phyloP scores from a whole-genome alignment of 2,888 invertebrate genomes.

The Scaptomyza flava region DNA sequence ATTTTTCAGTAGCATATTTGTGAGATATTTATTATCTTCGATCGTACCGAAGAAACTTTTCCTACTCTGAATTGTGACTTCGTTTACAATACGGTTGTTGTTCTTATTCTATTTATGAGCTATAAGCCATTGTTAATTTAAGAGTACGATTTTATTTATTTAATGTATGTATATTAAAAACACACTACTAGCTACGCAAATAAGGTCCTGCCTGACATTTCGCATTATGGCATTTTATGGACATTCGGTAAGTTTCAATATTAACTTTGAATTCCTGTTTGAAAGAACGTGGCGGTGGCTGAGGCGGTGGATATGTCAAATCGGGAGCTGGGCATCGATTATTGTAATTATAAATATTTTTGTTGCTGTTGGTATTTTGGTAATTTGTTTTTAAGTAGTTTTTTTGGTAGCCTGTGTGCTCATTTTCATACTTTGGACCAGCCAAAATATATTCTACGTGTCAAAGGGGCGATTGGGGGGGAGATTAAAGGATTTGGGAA shows the following conservation, averaged over 20 bases:
- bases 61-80: slow-evolving; percentile 35
- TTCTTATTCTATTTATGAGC: slow-evolving; percentile 51
- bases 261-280: slow-evolving; percentile 37
- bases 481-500: not conserved
- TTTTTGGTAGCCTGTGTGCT: slow-evolving; percentile 44
- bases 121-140: slow-evolving; percentile 60
- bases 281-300: slow-evolving; percentile 58
- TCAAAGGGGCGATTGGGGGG: slow-evolving; percentile 6
- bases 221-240: slow-evolving; percentile 62
- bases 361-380: slow-evolving; percentile 7
- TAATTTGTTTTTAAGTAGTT: slow-evolving; percentile 27
- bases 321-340: slow-evolving; percentile 48
- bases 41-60: slow-evolving; percentile 49
- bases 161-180: slow-evolving; percentile 48
- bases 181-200: slow-evolving; percentile 69
- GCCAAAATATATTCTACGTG: slow-evolving; percentile 75
- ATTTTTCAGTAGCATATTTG: slow-evolving; percentile 1
- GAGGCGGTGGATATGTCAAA: slow-evolving; percentile 70
- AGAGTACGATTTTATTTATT: slow-evolving; percentile 23
- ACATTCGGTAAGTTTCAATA: slow-evolving; percentile 56
- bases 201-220: slow-evolving; percentile 80
- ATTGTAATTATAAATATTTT: slow-evolving; percentile 33
- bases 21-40: slow-evolving; percentile 42
- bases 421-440: slow-evolving; percentile 77
- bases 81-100: slow-evolving; percentile 34